phyloP scores from a whole-genome alignment of 2,888 invertebrate species.

The Mamestra brassicae region DNA sequence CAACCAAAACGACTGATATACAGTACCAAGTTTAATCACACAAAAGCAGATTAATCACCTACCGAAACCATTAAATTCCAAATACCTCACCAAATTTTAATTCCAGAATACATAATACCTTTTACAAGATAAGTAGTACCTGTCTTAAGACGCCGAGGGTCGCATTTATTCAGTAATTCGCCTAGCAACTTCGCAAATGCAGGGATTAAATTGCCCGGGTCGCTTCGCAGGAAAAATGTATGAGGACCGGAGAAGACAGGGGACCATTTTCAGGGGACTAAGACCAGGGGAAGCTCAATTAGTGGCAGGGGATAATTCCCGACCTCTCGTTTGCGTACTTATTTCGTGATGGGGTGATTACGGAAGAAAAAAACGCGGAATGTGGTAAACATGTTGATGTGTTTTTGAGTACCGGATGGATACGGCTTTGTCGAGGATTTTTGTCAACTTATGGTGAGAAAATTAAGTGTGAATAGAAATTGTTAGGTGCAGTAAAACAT shows the following conservation, averaged over 20 bases:
- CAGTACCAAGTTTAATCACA: not conserved
- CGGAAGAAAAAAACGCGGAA: constrained; percentile 59
- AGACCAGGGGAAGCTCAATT: constrained; percentile 66
- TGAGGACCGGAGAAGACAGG: constrained; percentile 61
- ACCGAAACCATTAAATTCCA: constrained; percentile 36
- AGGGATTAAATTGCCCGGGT: constrained; percentile 75
- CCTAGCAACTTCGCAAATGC: constrained; percentile 69
- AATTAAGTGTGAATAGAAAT: not conserved
- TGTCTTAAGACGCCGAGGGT: constrained; percentile 66
- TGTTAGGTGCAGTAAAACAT: not conserved
- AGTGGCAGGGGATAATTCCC: constrained; percentile 69
- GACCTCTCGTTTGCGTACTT: constrained; percentile 68
- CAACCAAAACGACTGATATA: not conserved
- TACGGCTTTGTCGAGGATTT: constrained; percentile 11
- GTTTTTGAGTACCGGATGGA: constrained; percentile 38
- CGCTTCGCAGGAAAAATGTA: constrained; percentile 76
- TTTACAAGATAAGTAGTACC: constrained; percentile 68
- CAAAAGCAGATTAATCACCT: constrained; percentile 32
- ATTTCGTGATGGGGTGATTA: constrained; percentile 60
- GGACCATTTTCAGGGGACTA: constrained; percentile 33
- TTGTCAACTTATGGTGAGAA: not conserved
- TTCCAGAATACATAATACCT: constrained; percentile 60
- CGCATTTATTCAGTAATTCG: constrained; percentile 74
- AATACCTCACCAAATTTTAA: constrained; percentile 62
- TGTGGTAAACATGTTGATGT: constrained; percentile 59